Evolutionary conservation across 2,797 vertebrate species (phyloP).

Genomic region (Onychomys arenicola): DNA sequence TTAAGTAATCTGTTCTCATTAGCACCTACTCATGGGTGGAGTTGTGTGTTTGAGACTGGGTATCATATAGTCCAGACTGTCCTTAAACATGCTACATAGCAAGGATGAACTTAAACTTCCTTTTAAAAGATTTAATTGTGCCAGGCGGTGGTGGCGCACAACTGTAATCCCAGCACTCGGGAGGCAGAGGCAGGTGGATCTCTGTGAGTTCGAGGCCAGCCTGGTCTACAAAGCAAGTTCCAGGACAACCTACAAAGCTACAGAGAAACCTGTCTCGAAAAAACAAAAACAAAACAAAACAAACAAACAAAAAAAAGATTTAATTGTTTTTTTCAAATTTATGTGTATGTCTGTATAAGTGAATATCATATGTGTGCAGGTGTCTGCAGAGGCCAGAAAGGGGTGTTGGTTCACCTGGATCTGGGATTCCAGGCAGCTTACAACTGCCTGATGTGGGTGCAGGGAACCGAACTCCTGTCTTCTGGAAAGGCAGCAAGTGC

Average conservation of each 20-base stretch:
- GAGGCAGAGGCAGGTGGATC: too few species aligned
- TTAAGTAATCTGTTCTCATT: neutral
- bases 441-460: neutral
- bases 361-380: neutral
- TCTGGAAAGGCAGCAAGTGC: neutral
- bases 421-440: neutral
- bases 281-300: too few species aligned
- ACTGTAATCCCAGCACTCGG: too few species aligned
- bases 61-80: neutral
- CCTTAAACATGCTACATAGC: neutral
- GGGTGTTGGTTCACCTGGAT: neutral
- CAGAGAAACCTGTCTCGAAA: too few species aligned
- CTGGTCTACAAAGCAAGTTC: too few species aligned
- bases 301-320: too few species aligned
- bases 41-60: neutral
- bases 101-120: neutral
- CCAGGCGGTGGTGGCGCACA: too few species aligned
- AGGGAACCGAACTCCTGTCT: neutral
- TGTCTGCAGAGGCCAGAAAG: neutral
- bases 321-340: neutral
- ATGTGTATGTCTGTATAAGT: neutral
- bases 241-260: too few species aligned
- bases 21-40: neutral
- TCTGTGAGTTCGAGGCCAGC: too few species aligned
- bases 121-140: neutral